Evolutionary conservation across 2,797 vertebrate genomes (phyloP), one percentile per base, ranked within the genome.

Genomic region (Pyrrhura leucotis): DNA sequence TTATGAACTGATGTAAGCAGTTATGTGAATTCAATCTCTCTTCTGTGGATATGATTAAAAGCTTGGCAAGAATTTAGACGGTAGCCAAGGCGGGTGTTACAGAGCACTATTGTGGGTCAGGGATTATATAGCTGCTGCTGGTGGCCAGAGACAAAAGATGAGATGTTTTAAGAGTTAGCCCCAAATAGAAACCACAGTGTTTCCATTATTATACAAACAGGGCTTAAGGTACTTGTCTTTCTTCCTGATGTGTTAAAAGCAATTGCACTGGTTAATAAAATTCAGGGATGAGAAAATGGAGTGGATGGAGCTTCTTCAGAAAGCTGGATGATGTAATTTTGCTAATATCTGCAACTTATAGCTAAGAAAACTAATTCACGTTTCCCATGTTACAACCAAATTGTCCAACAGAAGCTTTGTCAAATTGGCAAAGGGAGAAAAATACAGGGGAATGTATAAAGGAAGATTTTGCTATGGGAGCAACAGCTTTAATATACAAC

Each of bases 151-250:
- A 93, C 91, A 94, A 95, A 95, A 79, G 94, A 20, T 33, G 73
- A 9, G 50, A 73, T 89, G 69, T 78, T 90, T 76, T 28, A 51
- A 63, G 94, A 76, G 82, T 56, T 28, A 53, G 69, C 58, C 62
- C 45, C 19, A 2, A 71, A 8, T 3, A 75, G 85, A 11, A 61
- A 61, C 77, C 85, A 31, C 63, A 14, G 63, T n/a, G 51, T 69
- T 91, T 68, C 95, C 74, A 93, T 93, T 95, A 87, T 95, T 85
- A 87, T 85, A 95, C 93, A 87, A 93, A 94, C 86, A 45, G 67
- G 63, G 81, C 75, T 94, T 92, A 80, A 94, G 80, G 72, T 68
- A 84, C 84, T 90, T 66, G 56, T 79, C 84, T 77, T 71, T 92
- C 51, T 90, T 77, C 44, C 20, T 16, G 37, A 56, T n/a, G 47